These are phyloP conservation scores for Atractosteus spatula DNA, from an alignment of 2,113 vertebrate genomes.

Conservation along the genomic window DNA sequence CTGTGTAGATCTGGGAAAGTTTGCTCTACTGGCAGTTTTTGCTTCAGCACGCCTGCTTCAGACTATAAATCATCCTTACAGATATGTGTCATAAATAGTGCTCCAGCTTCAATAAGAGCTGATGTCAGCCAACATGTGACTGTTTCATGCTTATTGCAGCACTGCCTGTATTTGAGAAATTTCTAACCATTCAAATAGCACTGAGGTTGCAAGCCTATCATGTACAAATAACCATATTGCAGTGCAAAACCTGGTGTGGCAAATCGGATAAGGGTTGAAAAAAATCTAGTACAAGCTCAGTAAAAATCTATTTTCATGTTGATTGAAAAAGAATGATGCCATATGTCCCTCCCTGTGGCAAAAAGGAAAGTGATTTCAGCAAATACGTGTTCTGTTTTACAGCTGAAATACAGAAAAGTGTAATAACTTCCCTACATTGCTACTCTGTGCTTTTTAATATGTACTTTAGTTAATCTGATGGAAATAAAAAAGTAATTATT, in stretches of 20 bases:
- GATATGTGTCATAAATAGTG: too few relatives aligned
- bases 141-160: neutral
- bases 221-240: neutral
- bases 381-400: slow-evolving; percentile 53
- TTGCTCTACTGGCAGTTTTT: neutral
- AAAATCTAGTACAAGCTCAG: too few relatives aligned
- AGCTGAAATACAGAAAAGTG: slow-evolving; percentile 46
- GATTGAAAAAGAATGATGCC: slow-evolving; percentile 32
- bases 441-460: too few relatives aligned
- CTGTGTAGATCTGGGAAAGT: neutral
- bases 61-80: neutral
- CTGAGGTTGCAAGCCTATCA: neutral
- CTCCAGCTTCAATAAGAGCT: neutral
- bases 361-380: slow-evolving; percentile 50
- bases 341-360: slow-evolving; percentile 58
- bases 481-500: too few relatives aligned
- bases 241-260: neutral
- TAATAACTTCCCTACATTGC: too few relatives aligned
- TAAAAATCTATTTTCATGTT: too few relatives aligned
- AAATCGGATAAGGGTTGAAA: neutral
- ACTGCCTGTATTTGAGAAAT: neutral
- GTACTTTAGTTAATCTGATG: too few relatives aligned
- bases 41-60: neutral
- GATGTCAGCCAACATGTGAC: neutral
- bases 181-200: neutral